These are phyloP conservation scores for Capitella teleta DNA, from an alignment of 1,140 invertebrate genomes.

Conservation along the genomic window DNA sequence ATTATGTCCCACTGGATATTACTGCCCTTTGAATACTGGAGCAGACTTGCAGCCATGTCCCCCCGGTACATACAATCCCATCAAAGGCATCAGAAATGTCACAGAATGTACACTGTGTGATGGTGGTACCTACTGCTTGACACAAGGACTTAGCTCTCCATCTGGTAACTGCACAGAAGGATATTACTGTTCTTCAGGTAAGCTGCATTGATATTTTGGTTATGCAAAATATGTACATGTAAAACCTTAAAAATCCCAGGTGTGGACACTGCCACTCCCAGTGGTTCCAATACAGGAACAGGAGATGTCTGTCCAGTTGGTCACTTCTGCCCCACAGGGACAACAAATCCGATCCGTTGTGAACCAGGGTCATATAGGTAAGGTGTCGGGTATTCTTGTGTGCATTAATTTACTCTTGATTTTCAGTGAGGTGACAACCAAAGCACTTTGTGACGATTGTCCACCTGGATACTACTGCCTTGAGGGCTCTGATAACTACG, in stretches of 20 bases:
- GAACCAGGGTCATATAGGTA: conserved; percentile 32
- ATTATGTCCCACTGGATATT: conserved; percentile 26
- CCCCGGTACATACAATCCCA: conserved; percentile 32
- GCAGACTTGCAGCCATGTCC: conserved; percentile 27
- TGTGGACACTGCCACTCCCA: conserved; percentile 28
- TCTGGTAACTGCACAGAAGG: conserved; percentile 25
- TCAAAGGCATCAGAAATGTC: conserved; percentile 17
- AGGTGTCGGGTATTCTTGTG: background rate
- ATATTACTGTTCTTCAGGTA: conserved; percentile 33
- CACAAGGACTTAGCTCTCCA: conserved; percentile 17
- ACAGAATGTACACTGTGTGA: conserved; percentile 32
- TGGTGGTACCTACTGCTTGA: conserved; percentile 31
- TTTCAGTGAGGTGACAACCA: conserved; percentile 23
- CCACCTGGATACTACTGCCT: conserved; percentile 34
- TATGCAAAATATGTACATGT: too few species aligned
- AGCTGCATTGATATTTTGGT: background rate
- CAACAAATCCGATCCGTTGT: conserved; percentile 23
- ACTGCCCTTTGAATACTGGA: conserved; percentile 30
- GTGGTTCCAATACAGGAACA: conserved; percentile 24
- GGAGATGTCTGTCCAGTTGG: conserved; percentile 31
- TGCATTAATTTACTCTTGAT: background rate
- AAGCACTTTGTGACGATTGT: conserved; percentile 22
- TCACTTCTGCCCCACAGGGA: conserved; percentile 28
- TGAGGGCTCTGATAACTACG: conserved; percentile 23
- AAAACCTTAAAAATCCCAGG: conserved; percentile 14